A percentile compares a stretch with the other conserved stretches of the same genome.
Conservation (phyloP, 2,888 invertebrate genomes). For the Rhamnusium bicolor region DNA sequence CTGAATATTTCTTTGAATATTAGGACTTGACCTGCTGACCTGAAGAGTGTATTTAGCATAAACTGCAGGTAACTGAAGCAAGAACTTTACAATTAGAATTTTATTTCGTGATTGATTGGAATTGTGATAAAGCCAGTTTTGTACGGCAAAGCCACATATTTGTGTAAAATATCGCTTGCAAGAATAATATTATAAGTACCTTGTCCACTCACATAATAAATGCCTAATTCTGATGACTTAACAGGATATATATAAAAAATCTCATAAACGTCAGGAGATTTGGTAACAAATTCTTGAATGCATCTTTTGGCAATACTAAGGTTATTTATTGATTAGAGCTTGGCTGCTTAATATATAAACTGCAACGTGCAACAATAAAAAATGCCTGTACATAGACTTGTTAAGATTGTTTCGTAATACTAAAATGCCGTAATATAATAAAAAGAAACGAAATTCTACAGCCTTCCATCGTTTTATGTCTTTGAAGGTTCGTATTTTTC, state of each 20-base stretch:
- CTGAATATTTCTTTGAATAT: neutral
- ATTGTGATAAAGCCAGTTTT: neutral
- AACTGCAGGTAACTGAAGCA: neutral
- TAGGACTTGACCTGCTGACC: neutral
- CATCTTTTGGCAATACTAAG: slow-evolving; percentile 19
- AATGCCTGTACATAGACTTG: neutral
- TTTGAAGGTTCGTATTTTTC: neutral
- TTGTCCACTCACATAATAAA: slow-evolving; percentile 19
- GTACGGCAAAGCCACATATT: neutral
- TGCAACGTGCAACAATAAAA: neutral
- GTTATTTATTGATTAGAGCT: neutral
- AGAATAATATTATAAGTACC: neutral
- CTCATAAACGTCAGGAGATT: slow-evolving; percentile 14
- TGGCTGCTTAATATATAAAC: neutral
- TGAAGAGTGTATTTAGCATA: neutral
- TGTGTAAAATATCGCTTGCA: neutral
- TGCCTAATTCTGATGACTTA: slow-evolving; percentile 13
- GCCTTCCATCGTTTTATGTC: neutral
- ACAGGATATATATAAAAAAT: slow-evolving; percentile 10
- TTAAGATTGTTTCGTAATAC: neutral
- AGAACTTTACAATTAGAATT: neutral
- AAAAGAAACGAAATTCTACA: neutral
- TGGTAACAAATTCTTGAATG: slow-evolving; percentile 20
- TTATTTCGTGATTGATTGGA: neutral
- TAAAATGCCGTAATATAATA: neutral